Evolutionary conservation across 1,140 invertebrate genomes (phyloP).

Genomic region (Platyscapa corneri): DNA sequence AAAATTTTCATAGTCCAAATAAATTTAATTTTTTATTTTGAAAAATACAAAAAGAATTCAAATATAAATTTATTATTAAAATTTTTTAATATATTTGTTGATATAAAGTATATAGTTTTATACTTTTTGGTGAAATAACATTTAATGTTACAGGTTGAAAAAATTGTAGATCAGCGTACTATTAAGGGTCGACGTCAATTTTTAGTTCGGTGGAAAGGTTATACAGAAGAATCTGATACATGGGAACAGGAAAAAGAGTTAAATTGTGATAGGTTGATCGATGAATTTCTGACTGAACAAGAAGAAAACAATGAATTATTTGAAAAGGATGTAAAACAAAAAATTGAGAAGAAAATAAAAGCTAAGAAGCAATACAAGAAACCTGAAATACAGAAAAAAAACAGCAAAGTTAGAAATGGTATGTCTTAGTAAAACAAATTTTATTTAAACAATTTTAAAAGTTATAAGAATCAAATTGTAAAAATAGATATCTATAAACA

Average conservation of each 20-base stretch:
- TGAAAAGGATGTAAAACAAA: conserved; percentile 55
- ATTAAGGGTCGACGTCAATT: conserved; percentile 82
- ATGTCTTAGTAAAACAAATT: conserved; percentile 16
- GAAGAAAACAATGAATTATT: conserved; percentile 61
- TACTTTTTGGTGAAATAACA: too few relatives aligned
- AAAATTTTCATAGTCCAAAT: too few relatives aligned
- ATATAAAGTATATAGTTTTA: neutral
- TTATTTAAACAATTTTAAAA: neutral
- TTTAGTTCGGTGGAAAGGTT: conserved; percentile 89
- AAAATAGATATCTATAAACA: neutral
- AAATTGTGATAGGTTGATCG: conserved; percentile 80
- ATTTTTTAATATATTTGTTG: neutral
- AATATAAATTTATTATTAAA: neutral
- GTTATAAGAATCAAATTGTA: neutral
- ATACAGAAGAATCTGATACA: conserved; percentile 81
- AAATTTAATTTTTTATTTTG: too few relatives aligned
- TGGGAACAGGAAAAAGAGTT: conserved; percentile 88
- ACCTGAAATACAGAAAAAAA: conserved; percentile 50
- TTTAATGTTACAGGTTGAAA: conserved; percentile 77
- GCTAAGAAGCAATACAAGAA: conserved; percentile 42
- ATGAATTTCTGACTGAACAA: conserved; percentile 76
- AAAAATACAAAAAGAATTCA: too few relatives aligned
- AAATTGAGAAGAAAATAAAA: conserved; percentile 51
- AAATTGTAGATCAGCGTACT: conserved; percentile 80
- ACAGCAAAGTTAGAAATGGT: conserved; percentile 48